phyloP scores from a whole-genome alignment of 2,797 vertebrate genomes.

The Thaleichthys pacificus region DNA sequence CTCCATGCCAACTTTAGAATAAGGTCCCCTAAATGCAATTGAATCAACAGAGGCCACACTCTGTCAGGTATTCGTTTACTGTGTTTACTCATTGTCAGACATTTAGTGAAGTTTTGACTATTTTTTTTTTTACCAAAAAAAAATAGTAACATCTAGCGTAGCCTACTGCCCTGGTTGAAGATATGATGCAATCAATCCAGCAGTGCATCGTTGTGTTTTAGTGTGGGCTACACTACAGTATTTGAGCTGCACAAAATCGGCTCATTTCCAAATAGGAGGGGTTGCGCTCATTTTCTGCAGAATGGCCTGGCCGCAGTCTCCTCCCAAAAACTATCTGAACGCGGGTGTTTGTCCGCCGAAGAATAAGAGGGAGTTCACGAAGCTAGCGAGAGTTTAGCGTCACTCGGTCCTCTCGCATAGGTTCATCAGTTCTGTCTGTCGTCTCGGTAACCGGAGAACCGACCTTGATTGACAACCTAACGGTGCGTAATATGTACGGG shows the following conservation, averaged over 20 bases:
- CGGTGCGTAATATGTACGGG: conserved; percentile 45
- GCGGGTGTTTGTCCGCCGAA: background rate
- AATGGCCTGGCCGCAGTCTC: conserved; percentile 31
- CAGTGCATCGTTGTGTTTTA: too few species aligned
- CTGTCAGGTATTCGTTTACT: too few species aligned
- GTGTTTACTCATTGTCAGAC: too few species aligned
- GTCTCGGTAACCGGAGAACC: conserved; percentile 55
- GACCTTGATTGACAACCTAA: conserved; percentile 34
- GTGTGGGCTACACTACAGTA: background rate
- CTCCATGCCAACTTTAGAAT: background rate
- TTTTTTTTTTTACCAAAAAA: too few species aligned
- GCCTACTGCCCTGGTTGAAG: background rate
- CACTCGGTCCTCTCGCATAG: background rate
- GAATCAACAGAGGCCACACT: too few species aligned
- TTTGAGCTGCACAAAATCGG: background rate
- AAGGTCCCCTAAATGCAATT: too few species aligned
- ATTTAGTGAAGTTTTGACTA: too few species aligned
- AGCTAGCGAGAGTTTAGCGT: background rate
- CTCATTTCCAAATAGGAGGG: conserved; percentile 36
- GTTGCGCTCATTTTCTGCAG: conserved; percentile 21
- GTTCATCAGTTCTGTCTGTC: conserved; percentile 18
- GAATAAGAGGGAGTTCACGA: conserved; percentile 17
- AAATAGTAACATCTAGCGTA: too few species aligned
- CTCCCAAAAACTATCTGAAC: conserved; percentile 32
- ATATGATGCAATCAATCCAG: background rate